Base-by-base conservation (phyloP, 2,888 invertebrate species). In the Digitonthophagus gazella region DNA sequence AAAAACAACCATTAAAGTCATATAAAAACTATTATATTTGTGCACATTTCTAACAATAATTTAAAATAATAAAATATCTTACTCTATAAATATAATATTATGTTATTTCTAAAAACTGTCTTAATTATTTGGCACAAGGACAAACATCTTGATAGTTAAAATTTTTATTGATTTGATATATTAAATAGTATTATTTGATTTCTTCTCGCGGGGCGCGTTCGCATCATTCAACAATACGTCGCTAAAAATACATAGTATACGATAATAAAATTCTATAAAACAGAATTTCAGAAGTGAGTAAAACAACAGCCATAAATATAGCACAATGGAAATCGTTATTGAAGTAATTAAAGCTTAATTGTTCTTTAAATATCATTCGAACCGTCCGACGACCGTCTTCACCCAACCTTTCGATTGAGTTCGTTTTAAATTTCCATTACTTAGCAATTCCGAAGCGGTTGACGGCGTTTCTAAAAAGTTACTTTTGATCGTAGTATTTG, bases 371-470 rank as follows among this genome's bases (percentile, higher is more conserved):
- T 44, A 44, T 82, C 80, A 89, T 85, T 91, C 91, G 78, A 91
- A 88, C 84, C 90, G 88, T 74, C 89, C 90, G 11, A 91, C 90
- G 76, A 92, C 89, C 76, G 91, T 89, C 77, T 89, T 90, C 0
- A 92, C 92, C 91, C 91, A 92, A 75, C 88, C 89, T 82, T 87
- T 87, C 2, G 82, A 79, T 54, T 71, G 71, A 28, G 69, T 63
- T 15, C 65, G 66, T 20, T n/a, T 16, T 6, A n/a, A 8, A n/a
- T 65, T 54, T n/a, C 55, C 28, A 15, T 20, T 67, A 67, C 22
- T 65, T 64, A 6, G 66, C 72, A n/a, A 67, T 64, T 1, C 67
- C 58, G 15, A 67, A 65, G 6, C 68, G 63, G 55, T 67, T 67
- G 14, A 8, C 57, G 16, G 5, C 57, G 57, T 6, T 57, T 16